Evolutionary conservation across 2,797 vertebrate genomes (phyloP), one percentile per base, ranked within the genome.

Genomic region (Carapus acus): DNA sequence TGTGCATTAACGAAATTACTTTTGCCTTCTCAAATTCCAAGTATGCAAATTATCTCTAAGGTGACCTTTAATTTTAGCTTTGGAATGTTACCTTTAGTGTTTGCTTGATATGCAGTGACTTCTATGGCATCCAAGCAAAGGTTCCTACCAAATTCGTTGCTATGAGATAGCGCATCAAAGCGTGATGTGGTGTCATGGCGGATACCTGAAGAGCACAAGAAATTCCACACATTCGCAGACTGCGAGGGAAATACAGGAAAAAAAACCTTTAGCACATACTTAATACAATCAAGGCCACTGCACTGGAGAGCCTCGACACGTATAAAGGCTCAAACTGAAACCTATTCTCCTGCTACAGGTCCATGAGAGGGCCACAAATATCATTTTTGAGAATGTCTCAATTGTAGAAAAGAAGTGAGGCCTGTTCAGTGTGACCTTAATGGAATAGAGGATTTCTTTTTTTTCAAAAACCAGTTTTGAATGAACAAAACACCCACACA

Each of bases 141-240:
- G n/a, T n/a, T 12, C 4, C 14, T 15, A 36, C 2, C 2, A 17
- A n/a, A 3, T 58, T 43, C 14, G 22, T 21, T 24, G 8, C 18
- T 6, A 6, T 18, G 49, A 23, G 31, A 42, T 17, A 24, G 43
- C 1, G 8, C 43, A 14, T 16, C 24, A 12, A 27, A 7, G 14
- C 5, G 38, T 41, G 37, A 46, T 41, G 40, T 54, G 44, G 5
- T 8, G 71, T 44, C 50, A 60, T 47, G 61, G 18, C 2, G 11
- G 59, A 75, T 49, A 56, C 43, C 23, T 51, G 22, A 71, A 20
- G 47, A 6, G 45, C 33, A 34, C 15, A 37, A 50, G 43, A 71
- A 49, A 80, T 80, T 77, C 77, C 57, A 58, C 49, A 61, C 58
- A 48, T 70, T 59, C 61, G n/a, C 49, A 46, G 17, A 23, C 21